Conservation (phyloP, 2,888 invertebrate genomes). For the Mesorhabditis sp. region DNA sequence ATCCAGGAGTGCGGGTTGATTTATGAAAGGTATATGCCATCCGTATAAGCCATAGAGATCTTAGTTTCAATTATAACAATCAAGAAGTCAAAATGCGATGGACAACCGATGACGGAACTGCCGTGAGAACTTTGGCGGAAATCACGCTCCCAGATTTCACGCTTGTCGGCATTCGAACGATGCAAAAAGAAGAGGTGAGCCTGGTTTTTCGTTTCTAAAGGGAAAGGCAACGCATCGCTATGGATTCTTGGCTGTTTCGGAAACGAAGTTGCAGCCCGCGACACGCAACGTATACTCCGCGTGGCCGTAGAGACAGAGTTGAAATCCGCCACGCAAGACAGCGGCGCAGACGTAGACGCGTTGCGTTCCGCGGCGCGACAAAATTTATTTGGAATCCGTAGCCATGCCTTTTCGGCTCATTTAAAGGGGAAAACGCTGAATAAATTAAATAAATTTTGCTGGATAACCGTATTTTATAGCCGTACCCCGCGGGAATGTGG, state of each 20-base stretch:
- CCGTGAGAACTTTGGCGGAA: conserved; percentile 21
- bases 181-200: neutral
- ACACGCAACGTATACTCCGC: too few relatives aligned
- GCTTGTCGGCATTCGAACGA: conserved; percentile 12
- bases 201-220: neutral
- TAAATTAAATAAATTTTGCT: neutral
- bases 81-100: conserved; percentile 45
- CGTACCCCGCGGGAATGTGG: conserved; percentile 49
- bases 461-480: conserved; percentile 17
- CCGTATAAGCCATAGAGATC: neutral
- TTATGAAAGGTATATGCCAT: conserved; percentile 36
- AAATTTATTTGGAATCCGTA: too few relatives aligned
- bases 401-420: too few relatives aligned
- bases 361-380: too few relatives aligned
- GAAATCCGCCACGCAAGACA: too few relatives aligned
- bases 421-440: too few relatives aligned
- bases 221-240: too few relatives aligned
- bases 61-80: conserved; percentile 43
- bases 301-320: too few relatives aligned
- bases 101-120: conserved; percentile 31
- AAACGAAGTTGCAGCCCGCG: too few relatives aligned
- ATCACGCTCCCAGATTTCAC: conserved; percentile 45
- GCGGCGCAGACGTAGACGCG: too few relatives aligned
- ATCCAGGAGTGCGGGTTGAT: conserved; percentile 36
- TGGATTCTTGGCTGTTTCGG: too few relatives aligned